Evolutionary conservation across 2,113 vertebrate species (phyloP).

Genomic region (Equus quagga): DNA sequence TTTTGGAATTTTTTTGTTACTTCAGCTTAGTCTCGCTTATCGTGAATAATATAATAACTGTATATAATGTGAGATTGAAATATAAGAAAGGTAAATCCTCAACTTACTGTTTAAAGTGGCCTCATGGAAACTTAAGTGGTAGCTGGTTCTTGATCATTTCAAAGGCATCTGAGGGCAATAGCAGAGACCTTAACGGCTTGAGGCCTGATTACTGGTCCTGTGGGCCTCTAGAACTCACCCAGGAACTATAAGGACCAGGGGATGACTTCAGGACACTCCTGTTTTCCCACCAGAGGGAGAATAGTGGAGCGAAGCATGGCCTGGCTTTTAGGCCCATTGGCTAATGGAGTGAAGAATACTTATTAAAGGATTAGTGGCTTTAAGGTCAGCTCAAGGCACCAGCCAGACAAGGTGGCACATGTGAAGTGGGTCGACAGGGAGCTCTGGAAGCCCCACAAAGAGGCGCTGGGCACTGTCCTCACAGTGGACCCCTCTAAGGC

Average conservation of each 20-base stretch:
- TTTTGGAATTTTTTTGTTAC: background rate
- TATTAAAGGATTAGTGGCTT: background rate
- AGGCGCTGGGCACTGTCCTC: no score
- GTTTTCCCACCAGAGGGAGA: background rate
- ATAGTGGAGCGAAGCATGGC: rapidly evolving
- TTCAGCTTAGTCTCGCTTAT: background rate
- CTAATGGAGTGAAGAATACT: background rate
- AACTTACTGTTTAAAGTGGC: background rate
- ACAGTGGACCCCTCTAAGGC: background rate
- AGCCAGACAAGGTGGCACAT: background rate
- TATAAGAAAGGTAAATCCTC: background rate
- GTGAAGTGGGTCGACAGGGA: background rate
- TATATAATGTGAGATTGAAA: background rate
- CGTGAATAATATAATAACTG: background rate
- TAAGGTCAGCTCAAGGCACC: background rate
- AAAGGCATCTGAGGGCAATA: background rate
- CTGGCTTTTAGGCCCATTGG: background rate
- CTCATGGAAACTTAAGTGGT: background rate
- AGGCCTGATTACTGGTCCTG: rapidly evolving
- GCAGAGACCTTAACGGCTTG: background rate
- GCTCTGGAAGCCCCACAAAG: background rate
- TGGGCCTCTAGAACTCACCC: no score
- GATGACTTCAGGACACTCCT: background rate
- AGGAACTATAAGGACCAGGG: no score
- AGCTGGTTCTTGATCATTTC: background rate